Evolutionary conservation across 2,888 invertebrate species (phyloP), one percentile per base, ranked within the genome.

Genomic region (Caenorhabditis angaria): DNA sequence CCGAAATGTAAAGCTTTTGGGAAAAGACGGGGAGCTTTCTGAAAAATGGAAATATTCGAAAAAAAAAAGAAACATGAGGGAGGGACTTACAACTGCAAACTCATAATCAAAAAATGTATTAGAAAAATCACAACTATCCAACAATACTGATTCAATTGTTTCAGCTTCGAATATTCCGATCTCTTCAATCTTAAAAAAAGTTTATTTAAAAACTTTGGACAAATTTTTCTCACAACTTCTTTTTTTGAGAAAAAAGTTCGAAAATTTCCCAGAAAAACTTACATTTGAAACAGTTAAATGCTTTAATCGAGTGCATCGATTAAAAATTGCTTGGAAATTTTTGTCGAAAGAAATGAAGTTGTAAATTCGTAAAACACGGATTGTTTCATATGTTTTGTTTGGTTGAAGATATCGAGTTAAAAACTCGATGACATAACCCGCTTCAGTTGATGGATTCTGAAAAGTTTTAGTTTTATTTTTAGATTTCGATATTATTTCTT

Each of bases 211-310:
- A 50, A 5, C 5, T 51, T 20, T 20, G 48, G 18, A 48, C 51
- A 48, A 48, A 8, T 24, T 24, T 20, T 12, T 10, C 8, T 24
- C n/a, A n/a, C n/a, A n/a, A n/a, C n/a, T n/a, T n/a, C n/a, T 24
- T 51, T 20, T 51, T 24, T 51, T 14, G 24, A 51, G 22, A 10
- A 6, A 48, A 48, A 32, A 32, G 6, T 32, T n/a, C 18, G 1
- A 29, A 32, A 10, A 32, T 32, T 32, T 10, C 32, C 32, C 10
- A 41, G 3, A 3, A 41, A 14, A 41, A 24, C 27, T 32, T 41
- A 70, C 70, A 54, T 70, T 70, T 1, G 70, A 70, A 8, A 70
- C 10, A 18, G 70, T 70, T n/a, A 70, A 41, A 59, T 70, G 70
- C 10, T 57, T 61, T 5, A 70, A 58, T 5, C 48, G 32, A 1